These are phyloP conservation scores for Pachyrhynchus sulphureomaculatus DNA, from an alignment of 1,140 invertebrate species.

Conservation along the genomic window DNA sequence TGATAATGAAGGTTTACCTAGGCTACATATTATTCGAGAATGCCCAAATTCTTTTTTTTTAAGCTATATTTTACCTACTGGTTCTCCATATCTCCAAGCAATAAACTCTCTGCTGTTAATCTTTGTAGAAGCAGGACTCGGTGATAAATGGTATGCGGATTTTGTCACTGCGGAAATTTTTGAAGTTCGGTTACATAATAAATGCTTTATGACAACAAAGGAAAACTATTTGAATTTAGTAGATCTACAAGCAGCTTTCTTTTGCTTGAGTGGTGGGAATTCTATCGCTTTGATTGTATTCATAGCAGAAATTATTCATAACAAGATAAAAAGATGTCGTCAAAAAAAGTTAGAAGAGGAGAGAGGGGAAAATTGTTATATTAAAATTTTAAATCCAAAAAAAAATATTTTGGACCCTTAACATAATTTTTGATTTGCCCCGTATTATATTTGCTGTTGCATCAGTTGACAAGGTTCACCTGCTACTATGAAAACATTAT, in stretches of 20 bases:
- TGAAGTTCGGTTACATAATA: neutral
- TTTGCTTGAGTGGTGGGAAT: neutral
- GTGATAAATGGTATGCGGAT: conserved; percentile 11
- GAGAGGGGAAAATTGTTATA: too few relatives aligned
- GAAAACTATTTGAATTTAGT: neutral
- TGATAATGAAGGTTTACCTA: conserved; percentile 12
- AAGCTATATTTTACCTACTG: conserved; percentile 31
- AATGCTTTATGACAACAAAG: neutral
- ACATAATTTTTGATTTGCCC: too few relatives aligned
- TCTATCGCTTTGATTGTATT: neutral
- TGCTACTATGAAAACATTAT: too few relatives aligned
- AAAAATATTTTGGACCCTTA: too few relatives aligned
- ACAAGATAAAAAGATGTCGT: too few relatives aligned
- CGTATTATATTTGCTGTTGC: too few relatives aligned
- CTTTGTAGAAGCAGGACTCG: conserved; percentile 1
- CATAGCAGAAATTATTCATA: conserved; percentile 1
- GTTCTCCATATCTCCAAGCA: conserved; percentile 31
- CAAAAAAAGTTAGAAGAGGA: too few relatives aligned
- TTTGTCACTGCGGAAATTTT: neutral
- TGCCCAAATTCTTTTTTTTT: conserved; percentile 31
- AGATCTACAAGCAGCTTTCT: neutral
- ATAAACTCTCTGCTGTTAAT: conserved; percentile 3
- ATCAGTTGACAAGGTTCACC: too few relatives aligned
- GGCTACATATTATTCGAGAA: conserved; percentile 35
- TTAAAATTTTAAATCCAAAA: too few relatives aligned